Conservation (phyloP, 2,113 vertebrate species). For the Oryzias javanicus region DNA sequence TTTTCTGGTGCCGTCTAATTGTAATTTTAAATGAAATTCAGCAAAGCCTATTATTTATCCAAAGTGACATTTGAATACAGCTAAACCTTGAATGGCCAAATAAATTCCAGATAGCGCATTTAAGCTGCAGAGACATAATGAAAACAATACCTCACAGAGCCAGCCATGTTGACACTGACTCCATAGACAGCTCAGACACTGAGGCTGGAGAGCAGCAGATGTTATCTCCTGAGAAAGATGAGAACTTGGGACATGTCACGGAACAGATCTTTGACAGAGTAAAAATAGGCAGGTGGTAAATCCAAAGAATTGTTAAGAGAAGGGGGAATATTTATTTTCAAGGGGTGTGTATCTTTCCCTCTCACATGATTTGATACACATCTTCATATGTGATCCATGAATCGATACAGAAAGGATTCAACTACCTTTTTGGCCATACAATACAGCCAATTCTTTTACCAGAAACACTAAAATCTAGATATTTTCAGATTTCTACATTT, state of each 20-base stretch:
- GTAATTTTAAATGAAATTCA: slow-evolving; percentile 31
- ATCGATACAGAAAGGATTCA: no score
- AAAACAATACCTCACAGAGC: slow-evolving; percentile 48
- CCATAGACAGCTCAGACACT: slow-evolving; percentile 22
- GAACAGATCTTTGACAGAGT: slow-evolving; percentile 33
- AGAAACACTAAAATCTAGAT: no score
- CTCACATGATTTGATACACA: no score
- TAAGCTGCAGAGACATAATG: slow-evolving; percentile 27
- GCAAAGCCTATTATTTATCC: slow-evolving; percentile 27
- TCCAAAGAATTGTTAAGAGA: no score
- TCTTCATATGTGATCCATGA: no score
- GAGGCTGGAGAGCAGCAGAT: slow-evolving; percentile 15
- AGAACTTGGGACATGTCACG: slow-evolving; percentile 28
- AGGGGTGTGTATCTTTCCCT: no score
- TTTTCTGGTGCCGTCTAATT: slow-evolving; percentile 20
- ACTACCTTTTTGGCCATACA: no score
- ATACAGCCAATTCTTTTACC: no score
- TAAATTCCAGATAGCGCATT: slow-evolving; percentile 40
- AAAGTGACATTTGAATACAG: slow-evolving; percentile 39
- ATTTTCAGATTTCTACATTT: no score
- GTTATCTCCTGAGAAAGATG: slow-evolving; percentile 16
- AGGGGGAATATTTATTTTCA: no score
- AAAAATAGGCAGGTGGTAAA: slow-evolving; percentile 31
- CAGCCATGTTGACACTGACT: slow-evolving; percentile 37
- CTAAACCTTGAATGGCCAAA: slow-evolving; percentile 24